Evolutionary conservation across 2,888 invertebrate species (phyloP).

Genomic region (Octodonta nipae): DNA sequence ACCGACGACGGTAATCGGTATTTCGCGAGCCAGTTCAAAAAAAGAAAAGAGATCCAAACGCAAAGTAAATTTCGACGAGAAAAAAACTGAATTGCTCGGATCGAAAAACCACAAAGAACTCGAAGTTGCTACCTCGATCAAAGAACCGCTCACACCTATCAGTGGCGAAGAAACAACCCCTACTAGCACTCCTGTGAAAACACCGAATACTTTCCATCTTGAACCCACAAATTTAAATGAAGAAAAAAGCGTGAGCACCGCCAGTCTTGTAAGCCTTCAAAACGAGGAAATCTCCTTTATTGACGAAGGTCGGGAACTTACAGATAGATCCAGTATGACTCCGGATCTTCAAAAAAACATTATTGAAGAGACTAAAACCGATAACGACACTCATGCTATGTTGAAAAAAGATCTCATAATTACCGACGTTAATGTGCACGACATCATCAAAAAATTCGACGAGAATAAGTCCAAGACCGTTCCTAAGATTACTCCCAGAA

Average conservation of each 20-base stretch:
- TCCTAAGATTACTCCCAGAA: slow-evolving; percentile 26
- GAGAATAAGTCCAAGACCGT: slow-evolving; percentile 20
- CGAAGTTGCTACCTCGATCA: too few species aligned
- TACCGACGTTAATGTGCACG: slow-evolving; percentile 31
- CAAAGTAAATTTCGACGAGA: slow-evolving; percentile 11
- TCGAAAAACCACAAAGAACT: slow-evolving; percentile 10
- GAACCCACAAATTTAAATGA: slow-evolving; percentile 24
- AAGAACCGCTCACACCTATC: too few species aligned
- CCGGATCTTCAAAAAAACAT: slow-evolving; percentile 27
- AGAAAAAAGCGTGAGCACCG: slow-evolving; percentile 32
- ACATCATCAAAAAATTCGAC: slow-evolving; percentile 34
- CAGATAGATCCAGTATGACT: slow-evolving; percentile 34
- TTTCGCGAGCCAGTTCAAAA: slow-evolving; percentile 18
- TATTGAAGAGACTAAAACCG: slow-evolving; percentile 17
- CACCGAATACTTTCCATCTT: slow-evolving; percentile 2
- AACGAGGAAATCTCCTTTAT: slow-evolving; percentile 33
- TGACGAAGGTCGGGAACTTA: slow-evolving; percentile 32
- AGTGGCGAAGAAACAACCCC: slow-evolving; percentile 5
- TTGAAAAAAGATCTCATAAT: slow-evolving; percentile 24
- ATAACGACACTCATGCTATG: background rate
- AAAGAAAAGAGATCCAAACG: slow-evolving; percentile 1
- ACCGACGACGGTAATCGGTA: slow-evolving; percentile 45
- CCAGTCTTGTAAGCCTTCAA: slow-evolving; percentile 30
- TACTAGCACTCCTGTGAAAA: slow-evolving; percentile 7
- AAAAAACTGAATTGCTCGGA: slow-evolving; percentile 13